phyloP scores from a whole-genome alignment of 1,140 invertebrate species.

The Paramacrobiotus metropolitanus region DNA sequence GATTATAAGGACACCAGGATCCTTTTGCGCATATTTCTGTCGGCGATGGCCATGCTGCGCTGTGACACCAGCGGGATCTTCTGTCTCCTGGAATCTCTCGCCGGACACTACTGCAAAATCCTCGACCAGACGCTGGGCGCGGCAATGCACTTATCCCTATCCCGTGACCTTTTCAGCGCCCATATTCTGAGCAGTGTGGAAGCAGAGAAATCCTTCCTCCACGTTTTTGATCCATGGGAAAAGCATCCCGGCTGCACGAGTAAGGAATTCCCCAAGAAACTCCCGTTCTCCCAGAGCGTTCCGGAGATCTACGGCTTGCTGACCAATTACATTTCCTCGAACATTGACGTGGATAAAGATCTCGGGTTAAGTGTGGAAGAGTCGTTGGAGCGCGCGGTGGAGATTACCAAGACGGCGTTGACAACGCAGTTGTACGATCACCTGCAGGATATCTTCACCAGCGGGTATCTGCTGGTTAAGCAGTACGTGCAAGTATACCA shows the following conservation, averaged over 20 bases:
- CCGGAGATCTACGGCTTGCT: not conserved
- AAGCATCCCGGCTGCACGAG: too few relatives aligned
- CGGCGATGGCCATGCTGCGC: not conserved
- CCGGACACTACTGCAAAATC: not conserved
- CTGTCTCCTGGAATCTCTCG: not conserved
- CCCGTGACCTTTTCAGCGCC: not conserved
- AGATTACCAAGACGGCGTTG: too few relatives aligned
- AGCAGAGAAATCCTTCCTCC: not conserved
- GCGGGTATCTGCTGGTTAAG: too few relatives aligned
- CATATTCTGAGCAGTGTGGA: not conserved
- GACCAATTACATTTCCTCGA: not conserved
- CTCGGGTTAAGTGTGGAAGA: too few relatives aligned
- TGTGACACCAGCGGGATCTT: not conserved
- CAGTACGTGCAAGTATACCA: too few relatives aligned
- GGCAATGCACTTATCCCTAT: not conserved
- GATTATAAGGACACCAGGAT: not conserved
- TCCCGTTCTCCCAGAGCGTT: not conserved
- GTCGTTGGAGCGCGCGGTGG: too few relatives aligned
- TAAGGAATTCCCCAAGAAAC: not conserved
- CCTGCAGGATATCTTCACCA: too few relatives aligned
- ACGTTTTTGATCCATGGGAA: too few relatives aligned
- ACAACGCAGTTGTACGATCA: too few relatives aligned
- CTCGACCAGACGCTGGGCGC: not conserved
- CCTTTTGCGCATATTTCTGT: not conserved
- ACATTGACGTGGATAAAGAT: too few relatives aligned